Evolutionary conservation across 2,113 vertebrate species (phyloP), one percentile per base, ranked within the genome.

Genomic region (Lasiurus borealis): DNA sequence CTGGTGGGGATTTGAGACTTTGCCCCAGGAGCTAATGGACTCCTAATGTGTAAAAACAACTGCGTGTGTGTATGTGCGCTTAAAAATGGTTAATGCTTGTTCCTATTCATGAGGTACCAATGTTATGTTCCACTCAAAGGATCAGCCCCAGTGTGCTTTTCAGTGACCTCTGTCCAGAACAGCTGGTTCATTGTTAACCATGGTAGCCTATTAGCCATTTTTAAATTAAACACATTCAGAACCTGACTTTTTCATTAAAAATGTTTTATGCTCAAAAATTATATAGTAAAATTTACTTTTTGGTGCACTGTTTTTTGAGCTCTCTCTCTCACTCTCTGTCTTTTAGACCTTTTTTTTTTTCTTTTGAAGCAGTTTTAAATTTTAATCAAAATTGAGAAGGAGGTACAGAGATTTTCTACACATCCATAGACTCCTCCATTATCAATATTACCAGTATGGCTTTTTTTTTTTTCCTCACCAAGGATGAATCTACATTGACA

Each of bases 21-120:
- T 91, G 64, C 62, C 68, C 59, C 64, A 19, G 62, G 82, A 90
- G n/a, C 88, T 95, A 96, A 84, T 96, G 73, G 90, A 59, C 57
- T 64, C 85, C 81, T 96, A 69, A 86, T 96, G 93, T 94, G 81
- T 87, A 82, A 95, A 96, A 95, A 87, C 87, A 59, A 81, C 77
- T 62, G 0, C 23, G 9, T 80, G 73, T 80, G 73, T 82, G 54
- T 13, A 48, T 81, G 34, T 88, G 23, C 4, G 59, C 59, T 87
- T 68, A 62, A 46, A 50, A 91, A 85, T 76, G 76, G 83, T 76
- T 82, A 46, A 44, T 83, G 5, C 18, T 78, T 95, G 73, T 71
- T 66, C 50, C 82, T 85, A 34, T 90, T 93, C 44, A 21, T 40
- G 69, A 90, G 44, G 62, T 64, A 64, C 82, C 85, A 71, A 14